phyloP scores from a whole-genome alignment of 2,797 vertebrate species.

The Sebastes vulpes region DNA sequence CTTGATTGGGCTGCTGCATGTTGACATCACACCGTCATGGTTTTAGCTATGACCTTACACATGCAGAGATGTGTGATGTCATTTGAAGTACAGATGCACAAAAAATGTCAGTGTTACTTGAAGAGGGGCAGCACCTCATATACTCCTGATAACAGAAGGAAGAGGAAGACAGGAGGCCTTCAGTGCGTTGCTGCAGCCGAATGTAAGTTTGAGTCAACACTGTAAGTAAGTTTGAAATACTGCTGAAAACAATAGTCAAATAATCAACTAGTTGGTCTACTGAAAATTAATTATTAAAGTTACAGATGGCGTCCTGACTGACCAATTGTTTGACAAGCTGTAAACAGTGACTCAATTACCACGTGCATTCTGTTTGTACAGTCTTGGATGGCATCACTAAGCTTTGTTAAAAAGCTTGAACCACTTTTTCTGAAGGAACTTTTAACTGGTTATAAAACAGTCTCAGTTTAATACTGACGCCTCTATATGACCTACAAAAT shows the following conservation, averaged over 20 bases:
- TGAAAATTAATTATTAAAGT: neutral
- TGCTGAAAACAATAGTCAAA: neutral
- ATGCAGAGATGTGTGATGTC: neutral
- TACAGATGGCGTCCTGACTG: neutral
- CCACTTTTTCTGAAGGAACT: neutral
- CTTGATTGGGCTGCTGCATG: neutral
- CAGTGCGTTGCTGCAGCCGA: neutral
- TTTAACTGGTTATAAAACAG: too few species aligned
- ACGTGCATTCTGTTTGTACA: neutral
- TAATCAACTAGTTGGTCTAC: neutral
- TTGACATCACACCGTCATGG: neutral
- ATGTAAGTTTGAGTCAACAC: neutral
- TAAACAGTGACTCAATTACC: neutral
- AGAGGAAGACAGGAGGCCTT: neutral
- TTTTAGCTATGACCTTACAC: neutral
- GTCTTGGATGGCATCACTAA: neutral
- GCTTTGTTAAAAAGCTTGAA: neutral
- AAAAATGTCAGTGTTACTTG: too few species aligned
- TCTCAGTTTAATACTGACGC: too few species aligned
- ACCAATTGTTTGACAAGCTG: neutral
- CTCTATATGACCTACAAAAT: too few species aligned
- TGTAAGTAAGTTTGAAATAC: neutral
- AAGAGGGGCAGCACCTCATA: neutral
- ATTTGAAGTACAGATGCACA: neutral
- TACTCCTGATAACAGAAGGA: neutral